Evolutionary conservation across 2,888 invertebrate species (phyloP), one percentile per base, ranked within the genome.

Genomic region (Achlya flavicornis): DNA sequence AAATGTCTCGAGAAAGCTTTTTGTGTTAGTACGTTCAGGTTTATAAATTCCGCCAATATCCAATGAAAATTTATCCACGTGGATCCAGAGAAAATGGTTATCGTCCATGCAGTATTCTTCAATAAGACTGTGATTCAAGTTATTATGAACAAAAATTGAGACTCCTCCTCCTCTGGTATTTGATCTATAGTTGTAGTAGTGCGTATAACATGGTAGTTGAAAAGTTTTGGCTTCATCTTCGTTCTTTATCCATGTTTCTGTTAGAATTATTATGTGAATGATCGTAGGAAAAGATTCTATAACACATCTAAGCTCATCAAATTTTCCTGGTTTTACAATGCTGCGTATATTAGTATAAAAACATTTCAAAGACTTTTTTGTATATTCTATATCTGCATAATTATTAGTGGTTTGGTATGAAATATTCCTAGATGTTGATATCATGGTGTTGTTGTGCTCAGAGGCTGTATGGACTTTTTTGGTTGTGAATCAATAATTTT

Each of bases 161-260:
- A 75, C 74, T 6, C 76, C 76, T 16, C 74, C 74, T 8, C 74
- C 75, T 63, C 64, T 68, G 3, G 26, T 60, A 10, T 70, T 61
- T 32, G 8, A 6, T 65, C 75, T 72, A 43, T 60, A 72, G 60
- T 73, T 71, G 32, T 61, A 73, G n/a, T 73, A 72, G 14, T 76
- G 76, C 1, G 69, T 68, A 61, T 73, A 76, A 3, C 58, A 10
- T 11, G 69, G 64, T n/a, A 74, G 16, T 19, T 66, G 62, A 11
- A 57, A 14, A 41, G 46, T 38, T 61, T 61, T n/a, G 7, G 62
- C 64, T 19, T 71, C 66, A 8, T 63, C n/a, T 35, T 65, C 63
- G 5, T 32, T 10, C 57, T 67, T 71, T 0, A 70, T 70, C 65
- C 67, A 70, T 5, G 67, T 70, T 38, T 67, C 66, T 1, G 65